Conservation (phyloP, 2,888 invertebrate genomes). For the Drosophila anomalata region DNA sequence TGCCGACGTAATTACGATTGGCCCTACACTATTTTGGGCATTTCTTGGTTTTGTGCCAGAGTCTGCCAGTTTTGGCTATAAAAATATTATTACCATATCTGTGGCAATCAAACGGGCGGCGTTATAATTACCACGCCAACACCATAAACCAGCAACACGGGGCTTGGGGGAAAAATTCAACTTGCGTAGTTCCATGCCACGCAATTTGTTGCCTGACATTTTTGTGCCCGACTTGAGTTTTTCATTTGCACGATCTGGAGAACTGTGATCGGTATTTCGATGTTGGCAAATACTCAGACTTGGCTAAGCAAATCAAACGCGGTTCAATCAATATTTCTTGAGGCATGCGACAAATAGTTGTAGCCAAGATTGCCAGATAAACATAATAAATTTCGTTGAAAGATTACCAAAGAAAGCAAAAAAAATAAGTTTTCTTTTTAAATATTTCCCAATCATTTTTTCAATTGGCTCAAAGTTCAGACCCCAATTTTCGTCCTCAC, state of each 20-base stretch:
- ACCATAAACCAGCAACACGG: conserved; percentile 19
- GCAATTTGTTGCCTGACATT: conserved; percentile 65
- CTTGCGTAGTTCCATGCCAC: conserved; percentile 48
- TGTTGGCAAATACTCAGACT: conserved; percentile 58
- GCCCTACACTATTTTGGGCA: conserved; percentile 17
- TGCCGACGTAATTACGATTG: conserved; percentile 62
- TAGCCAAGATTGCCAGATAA: conserved; percentile 25
- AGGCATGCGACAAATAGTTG: conserved; percentile 44
- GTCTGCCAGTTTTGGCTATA: conserved; percentile 23
- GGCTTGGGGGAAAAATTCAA: conserved; percentile 10
- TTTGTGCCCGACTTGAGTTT: conserved; percentile 32
- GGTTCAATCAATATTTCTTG: conserved; percentile 62
- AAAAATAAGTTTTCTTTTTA: background rate
- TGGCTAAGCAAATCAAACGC: conserved; percentile 56
- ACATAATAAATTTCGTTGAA: conserved; percentile 6
- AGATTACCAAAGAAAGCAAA: conserved; percentile 1
- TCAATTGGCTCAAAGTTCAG: conserved; percentile 1
- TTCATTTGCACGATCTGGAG: conserved; percentile 48
- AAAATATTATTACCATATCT: conserved; percentile 67
- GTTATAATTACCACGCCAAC: conserved; percentile 64
- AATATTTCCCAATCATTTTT: background rate
- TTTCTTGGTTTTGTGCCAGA: background rate
- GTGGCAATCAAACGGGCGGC: conserved; percentile 57
- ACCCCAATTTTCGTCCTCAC: background rate
- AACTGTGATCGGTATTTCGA: conserved; percentile 66